phyloP scores from a whole-genome alignment of 2,113 vertebrate genomes.

The Opisthocomus hoazin region DNA sequence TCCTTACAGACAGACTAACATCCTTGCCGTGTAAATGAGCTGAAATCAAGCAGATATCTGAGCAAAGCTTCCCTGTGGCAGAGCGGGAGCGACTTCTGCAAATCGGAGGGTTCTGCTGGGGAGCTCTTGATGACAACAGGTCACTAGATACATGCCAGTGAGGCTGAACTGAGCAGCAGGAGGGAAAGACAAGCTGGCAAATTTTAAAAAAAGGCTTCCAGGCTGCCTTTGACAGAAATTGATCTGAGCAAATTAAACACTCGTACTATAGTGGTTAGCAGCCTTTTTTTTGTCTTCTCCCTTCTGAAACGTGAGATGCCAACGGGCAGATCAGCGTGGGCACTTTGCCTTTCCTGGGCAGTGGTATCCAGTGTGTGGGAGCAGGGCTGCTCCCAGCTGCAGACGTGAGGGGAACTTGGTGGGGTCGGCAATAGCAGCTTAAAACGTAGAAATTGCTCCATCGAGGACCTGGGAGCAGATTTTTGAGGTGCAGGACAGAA shows the following conservation, averaged over 20 bases:
- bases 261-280: neutral
- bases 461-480: neutral
- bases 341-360: neutral
- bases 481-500: neutral
- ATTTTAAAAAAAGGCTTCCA: neutral
- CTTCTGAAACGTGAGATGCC: neutral
- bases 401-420: neutral
- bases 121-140: neutral
- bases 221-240: constrained; percentile 20
- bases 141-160: neutral
- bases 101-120: neutral
- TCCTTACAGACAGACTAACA: neutral
- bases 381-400: neutral
- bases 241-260: constrained; percentile 26
- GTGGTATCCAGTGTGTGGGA: rapidly evolving
- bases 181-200: neutral
- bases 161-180: neutral
- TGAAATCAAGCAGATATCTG: neutral
- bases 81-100: neutral
- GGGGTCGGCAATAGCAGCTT: neutral
- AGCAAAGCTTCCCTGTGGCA: neutral
- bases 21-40: neutral
- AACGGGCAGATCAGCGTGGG: rapidly evolving
- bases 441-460: neutral
- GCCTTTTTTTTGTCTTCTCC: neutral